Evolutionary conservation across 2,888 invertebrate genomes (phyloP), one percentile per base, ranked within the genome.

Genomic region (Meiosimyza platycephala): DNA sequence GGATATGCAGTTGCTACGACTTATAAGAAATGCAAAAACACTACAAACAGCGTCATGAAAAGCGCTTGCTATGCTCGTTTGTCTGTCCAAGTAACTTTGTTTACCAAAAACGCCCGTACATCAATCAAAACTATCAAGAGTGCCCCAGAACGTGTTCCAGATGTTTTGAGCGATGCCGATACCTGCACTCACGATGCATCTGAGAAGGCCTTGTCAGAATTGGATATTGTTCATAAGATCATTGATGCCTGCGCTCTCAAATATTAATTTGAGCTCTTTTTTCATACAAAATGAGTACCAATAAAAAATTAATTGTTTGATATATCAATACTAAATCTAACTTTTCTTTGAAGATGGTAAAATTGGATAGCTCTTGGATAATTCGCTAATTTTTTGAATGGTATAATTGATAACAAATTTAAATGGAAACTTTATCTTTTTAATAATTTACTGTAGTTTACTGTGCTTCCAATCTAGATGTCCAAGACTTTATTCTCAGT

Each of bases 91-190:
- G 77, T 67, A 7, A 76, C 79, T 2, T 0, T 81, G 22, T 83
- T 76, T n/a, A 1, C 40, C 40, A 9, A 7, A 9, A 40, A 40
- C 0, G 76, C 83, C 2, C 77, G 77, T 50, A 73, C 73, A 59
- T 84, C 84, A 1, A 52, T 83, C 16, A 80, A 78, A 50, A 83
- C 80, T 72, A 84, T 84, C 68, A 52, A 52, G n/a, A 75, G 76
- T 71, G 79, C 76, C 59, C 80, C 74, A 64, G 72, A 80, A 52
- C 79, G 83, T 54, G 76, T 84, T 5, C 84, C 84, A 0, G 80
- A 72, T 15, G 81, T 83, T 51, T 71, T 81, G 12, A 47, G n/a
- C 62, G 80, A 81, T 1, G 73, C 80, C 68, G 79, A 82, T 65
- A 16, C 50, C 51, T 83, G 83, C 78, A 82, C 84, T 15, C 79